phyloP scores from a whole-genome alignment of 2,888 invertebrate genomes.

The Acronicta aceris region DNA sequence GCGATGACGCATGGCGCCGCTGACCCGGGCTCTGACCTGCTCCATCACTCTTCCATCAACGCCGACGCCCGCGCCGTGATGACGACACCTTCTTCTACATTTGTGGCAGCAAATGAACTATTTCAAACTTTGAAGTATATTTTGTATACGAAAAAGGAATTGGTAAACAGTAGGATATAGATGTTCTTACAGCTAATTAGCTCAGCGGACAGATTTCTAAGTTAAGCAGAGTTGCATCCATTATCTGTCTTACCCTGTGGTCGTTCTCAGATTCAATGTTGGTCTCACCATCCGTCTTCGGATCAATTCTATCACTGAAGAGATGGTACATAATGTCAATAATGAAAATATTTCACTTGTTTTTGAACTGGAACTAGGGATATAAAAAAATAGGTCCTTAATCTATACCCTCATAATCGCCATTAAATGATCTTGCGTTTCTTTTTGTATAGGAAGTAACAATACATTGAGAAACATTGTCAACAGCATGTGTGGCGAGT shows the following conservation, averaged over 20 bases:
- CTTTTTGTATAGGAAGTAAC: too few species aligned
- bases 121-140: conserved; percentile 36
- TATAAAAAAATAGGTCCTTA: too few species aligned
- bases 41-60: conserved; percentile 84
- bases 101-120: conserved; percentile 22
- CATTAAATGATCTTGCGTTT: too few species aligned
- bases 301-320: conserved; percentile 3
- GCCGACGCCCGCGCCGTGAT: conserved; percentile 49
- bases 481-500: too few species aligned
- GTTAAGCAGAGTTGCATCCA: not conserved
- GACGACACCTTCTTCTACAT: conserved; percentile 41
- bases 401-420: too few species aligned
- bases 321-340: too few species aligned
- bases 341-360: too few species aligned
- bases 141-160: conserved; percentile 19
- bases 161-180: conserved; percentile 17
- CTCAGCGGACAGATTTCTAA: not conserved
- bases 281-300: not conserved
- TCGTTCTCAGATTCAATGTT: too few species aligned
- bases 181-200: conserved; percentile 22
- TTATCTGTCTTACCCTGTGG: too few species aligned
- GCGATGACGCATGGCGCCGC: conserved; percentile 85
- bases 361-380: too few species aligned
- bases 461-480: too few species aligned
- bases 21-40: conserved; percentile 83